phyloP scores from a whole-genome alignment of 2,888 invertebrate species.

The Protodeltote pygarga region DNA sequence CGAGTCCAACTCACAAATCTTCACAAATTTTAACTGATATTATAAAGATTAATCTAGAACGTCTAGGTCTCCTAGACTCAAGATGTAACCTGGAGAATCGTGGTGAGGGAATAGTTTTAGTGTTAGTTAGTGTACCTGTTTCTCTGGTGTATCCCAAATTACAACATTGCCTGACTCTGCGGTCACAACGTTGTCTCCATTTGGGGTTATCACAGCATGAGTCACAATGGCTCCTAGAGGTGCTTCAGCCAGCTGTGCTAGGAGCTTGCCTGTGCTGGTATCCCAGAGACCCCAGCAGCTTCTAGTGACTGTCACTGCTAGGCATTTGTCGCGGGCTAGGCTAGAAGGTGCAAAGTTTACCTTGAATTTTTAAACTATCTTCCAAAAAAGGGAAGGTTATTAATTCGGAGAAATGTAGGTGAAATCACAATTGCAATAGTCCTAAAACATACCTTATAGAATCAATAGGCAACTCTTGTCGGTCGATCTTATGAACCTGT shows the following conservation, averaged over 20 bases:
- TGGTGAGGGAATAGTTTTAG: too few species aligned
- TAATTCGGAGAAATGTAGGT: not conserved
- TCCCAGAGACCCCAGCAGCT: constrained; percentile 99
- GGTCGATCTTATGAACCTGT: constrained; percentile 97
- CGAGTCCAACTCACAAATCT: too few species aligned
- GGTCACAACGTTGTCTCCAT: constrained; percentile 94
- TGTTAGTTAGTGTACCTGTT: constrained; percentile 62
- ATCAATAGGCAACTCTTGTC: constrained; percentile 98
- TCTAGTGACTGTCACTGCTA: constrained; percentile 97
- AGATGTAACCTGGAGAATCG: too few species aligned
- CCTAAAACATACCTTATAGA: constrained; percentile 90
- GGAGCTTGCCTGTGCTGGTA: constrained; percentile 93
- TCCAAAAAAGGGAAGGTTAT: too few species aligned
- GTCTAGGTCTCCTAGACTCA: too few species aligned
- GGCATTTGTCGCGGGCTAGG: constrained; percentile 91
- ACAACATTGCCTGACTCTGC: constrained; percentile 97
- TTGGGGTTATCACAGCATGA: constrained; percentile 95
- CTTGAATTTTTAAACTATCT: too few species aligned
- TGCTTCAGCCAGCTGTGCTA: constrained; percentile 95
- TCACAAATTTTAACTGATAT: too few species aligned
- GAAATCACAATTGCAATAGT: not conserved
- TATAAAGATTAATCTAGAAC: too few species aligned
- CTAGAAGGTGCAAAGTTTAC: too few species aligned
- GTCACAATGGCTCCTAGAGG: constrained; percentile 98
- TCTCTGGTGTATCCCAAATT: constrained; percentile 91